Conservation (phyloP, 2,888 invertebrate species). For the Drosophila meridiana region DNA sequence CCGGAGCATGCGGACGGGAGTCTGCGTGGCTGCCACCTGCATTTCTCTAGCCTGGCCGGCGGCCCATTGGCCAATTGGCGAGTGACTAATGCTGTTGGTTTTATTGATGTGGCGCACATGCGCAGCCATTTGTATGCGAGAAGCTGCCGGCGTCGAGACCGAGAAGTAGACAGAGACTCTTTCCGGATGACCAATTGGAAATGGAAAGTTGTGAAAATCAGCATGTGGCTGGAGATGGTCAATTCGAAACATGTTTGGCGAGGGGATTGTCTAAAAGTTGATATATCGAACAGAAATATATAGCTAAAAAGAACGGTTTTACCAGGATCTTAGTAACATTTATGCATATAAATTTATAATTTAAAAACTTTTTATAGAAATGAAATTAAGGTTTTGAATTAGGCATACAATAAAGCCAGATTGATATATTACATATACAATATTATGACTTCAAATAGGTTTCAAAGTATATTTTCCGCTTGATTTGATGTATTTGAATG, state of each 20-base stretch:
- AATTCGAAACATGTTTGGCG: background rate
- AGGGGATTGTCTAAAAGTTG: background rate
- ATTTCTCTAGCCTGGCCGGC: conserved; percentile 35
- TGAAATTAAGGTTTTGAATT: background rate
- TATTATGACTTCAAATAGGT: background rate
- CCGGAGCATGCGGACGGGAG: conserved; percentile 6
- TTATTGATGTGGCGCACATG: conserved; percentile 77
- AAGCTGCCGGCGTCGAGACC: conserved; percentile 22
- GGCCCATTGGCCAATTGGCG: conserved; percentile 50
- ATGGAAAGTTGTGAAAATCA: conserved; percentile 70
- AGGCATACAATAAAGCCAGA: background rate
- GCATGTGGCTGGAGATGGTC: conserved; percentile 4
- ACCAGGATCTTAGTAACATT: background rate
- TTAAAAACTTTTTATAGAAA: background rate
- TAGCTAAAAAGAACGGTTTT: background rate
- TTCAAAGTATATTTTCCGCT: background rate
- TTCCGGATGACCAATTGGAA: conserved; percentile 60
- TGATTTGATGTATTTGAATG: background rate
- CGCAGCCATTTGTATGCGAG: conserved; percentile 60
- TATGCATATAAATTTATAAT: background rate
- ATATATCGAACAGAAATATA: background rate
- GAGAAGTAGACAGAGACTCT: background rate
- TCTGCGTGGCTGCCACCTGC: conserved; percentile 57
- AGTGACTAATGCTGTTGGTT: conserved; percentile 78
- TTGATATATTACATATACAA: background rate